Evolutionary conservation across 2,113 vertebrate genomes (phyloP).

Genomic region (Callionymus lyra): DNA sequence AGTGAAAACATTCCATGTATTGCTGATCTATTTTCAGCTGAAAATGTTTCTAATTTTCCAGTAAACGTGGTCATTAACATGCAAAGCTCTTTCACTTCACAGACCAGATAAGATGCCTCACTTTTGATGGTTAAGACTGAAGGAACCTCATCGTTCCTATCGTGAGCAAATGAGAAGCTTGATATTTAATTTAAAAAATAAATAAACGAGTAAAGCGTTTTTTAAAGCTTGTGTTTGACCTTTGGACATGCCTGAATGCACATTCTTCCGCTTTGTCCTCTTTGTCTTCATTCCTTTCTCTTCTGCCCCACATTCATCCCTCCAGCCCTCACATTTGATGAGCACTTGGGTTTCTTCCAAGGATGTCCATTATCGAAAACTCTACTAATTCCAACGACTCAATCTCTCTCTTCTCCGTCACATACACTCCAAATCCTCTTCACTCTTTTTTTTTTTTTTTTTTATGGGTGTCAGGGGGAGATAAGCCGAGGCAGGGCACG

Average conservation of each 20-base stretch:
- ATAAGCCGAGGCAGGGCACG: constrained; percentile 28
- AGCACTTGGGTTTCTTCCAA: constrained; percentile 41
- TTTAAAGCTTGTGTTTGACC: constrained; percentile 8
- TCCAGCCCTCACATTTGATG: constrained; percentile 7
- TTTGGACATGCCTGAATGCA: constrained; percentile 21
- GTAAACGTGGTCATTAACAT: constrained; percentile 36
- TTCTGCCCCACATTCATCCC: constrained; percentile 6
- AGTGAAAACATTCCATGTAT: neutral
- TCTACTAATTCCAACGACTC: constrained; percentile 34
- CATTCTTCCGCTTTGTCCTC: constrained; percentile 20
- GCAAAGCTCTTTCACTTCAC: constrained; percentile 25
- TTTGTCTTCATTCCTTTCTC: constrained; percentile 26
- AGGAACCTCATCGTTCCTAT: constrained; percentile 16
- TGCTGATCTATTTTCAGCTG: constrained; percentile 6
- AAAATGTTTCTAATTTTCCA: constrained; percentile 21
- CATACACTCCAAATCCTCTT: constrained; percentile 12
- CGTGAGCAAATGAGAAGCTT: constrained; percentile 8
- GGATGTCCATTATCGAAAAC: constrained; percentile 44
- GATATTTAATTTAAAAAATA: no score
- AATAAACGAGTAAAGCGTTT: neutral
- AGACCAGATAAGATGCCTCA: constrained; percentile 33
- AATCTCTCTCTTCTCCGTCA: constrained; percentile 6
- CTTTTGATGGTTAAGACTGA: constrained; percentile 21
- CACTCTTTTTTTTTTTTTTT: neutral
- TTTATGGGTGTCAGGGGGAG: constrained; percentile 20